phyloP scores from a whole-genome alignment of 1,140 invertebrate genomes.

The Cydia fagiglandana region DNA sequence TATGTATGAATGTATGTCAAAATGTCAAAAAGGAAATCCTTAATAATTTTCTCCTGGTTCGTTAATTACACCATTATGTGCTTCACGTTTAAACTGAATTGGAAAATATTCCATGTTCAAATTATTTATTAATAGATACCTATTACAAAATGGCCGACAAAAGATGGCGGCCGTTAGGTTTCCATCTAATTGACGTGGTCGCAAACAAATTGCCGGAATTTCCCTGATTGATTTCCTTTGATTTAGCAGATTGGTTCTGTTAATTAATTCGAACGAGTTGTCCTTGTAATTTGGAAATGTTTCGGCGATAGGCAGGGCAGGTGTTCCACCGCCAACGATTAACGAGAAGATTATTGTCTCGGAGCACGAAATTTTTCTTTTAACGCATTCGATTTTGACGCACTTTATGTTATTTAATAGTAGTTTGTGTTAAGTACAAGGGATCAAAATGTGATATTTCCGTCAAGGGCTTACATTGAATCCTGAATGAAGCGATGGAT shows the following conservation, averaged over 20 bases:
- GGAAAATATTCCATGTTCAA: neutral
- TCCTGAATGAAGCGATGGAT: too few species aligned
- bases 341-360: too few species aligned
- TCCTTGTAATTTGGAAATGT: neutral
- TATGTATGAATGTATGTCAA: too few species aligned
- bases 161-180: neutral
- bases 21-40: neutral
- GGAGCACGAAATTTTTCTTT: too few species aligned
- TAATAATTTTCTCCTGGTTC: too few species aligned
- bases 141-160: neutral
- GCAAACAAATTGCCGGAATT: constrained; percentile 3
- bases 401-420: too few species aligned
- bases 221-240: constrained; percentile 9
- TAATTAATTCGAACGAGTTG: neutral
- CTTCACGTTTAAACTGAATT: neutral
- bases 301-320: neutral
- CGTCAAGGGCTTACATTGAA: too few species aligned
- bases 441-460: too few species aligned
- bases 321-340: neutral
- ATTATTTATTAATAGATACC: neutral
- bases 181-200: neutral
- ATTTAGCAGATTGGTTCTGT: neutral
- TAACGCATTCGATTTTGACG: too few species aligned
- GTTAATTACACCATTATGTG: neutral
- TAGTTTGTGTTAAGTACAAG: too few species aligned